Evolutionary conservation across 2,888 invertebrate genomes (phyloP), one percentile per base, ranked within the genome.

Genomic region (Ichneumon xanthorius): DNA sequence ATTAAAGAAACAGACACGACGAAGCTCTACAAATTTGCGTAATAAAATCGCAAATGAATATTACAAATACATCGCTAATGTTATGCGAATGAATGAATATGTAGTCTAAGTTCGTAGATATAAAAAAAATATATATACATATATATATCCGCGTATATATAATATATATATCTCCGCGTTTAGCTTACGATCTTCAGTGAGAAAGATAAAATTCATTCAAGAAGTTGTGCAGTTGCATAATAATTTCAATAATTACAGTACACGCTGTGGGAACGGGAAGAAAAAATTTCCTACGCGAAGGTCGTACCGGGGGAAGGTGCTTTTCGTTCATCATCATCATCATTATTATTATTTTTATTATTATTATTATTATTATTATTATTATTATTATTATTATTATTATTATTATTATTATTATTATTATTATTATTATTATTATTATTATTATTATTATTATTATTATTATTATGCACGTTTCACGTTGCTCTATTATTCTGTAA

Each of bases 171-270:
- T 22, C 22, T 1, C 22, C 22, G 45, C 14, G 6, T 63, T 63
- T 4, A 63, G 5, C 30, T 63, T n/a, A 53, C n/a, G 50, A 37
- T 33, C 61, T 30, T 33, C 14, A 16, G n/a, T 30, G 63, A 63
- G 65, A 48, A 30, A 14, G 19, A 61, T 30, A 75, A 75, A 75
- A 75, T 22, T 33, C 14, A 16, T 45, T 16, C 6, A 61, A 19
- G 63, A 50, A 7, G 53, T 53, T 40, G 50, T 14, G 63, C 63
- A 53, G 50, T 63, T 30, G 14, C 61, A 48, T 45, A 63, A 65
- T 14, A 76, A 65, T 76, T 76, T 63, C 37, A 65, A 65, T 76
- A 76, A 76, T 76, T 65, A 19, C 65, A 65, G 50, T 33, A 37
- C 50, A 33, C 6, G 65, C 48, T 50, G 50, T 63, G 50, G 75